Evolutionary conservation across 2,797 vertebrate genomes (phyloP).

Genomic region (Scolopax bukidnonensis): DNA sequence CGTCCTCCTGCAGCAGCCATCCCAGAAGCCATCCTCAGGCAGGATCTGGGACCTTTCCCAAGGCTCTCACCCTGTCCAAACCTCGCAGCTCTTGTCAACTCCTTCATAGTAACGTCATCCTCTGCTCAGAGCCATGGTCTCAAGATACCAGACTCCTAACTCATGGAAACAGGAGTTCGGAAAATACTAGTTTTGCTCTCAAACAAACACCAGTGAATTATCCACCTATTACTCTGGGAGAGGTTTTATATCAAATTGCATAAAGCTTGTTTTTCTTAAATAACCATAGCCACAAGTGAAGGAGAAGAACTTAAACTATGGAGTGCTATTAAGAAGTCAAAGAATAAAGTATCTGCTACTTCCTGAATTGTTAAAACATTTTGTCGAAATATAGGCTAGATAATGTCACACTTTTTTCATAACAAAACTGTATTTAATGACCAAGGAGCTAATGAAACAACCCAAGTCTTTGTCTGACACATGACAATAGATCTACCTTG

Average conservation of each 20-base stretch:
- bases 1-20: not conserved
- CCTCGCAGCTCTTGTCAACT: not conserved
- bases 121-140: not conserved
- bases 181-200: not conserved
- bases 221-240: not conserved
- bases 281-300: not conserved
- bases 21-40: fast-evolving
- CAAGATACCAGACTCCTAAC: not conserved
- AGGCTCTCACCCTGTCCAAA: not conserved
- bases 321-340: not conserved
- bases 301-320: not conserved
- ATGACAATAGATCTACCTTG: not conserved
- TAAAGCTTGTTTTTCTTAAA: not conserved
- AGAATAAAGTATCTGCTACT: not conserved
- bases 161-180: not conserved
- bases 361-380: not conserved
- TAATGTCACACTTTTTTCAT: not conserved
- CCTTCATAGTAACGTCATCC: not conserved
- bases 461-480: not conserved
- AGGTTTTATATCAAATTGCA: not conserved
- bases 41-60: not conserved
- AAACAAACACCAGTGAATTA: not conserved
- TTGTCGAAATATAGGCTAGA: not conserved
- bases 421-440: not conserved
- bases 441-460: not conserved